Evolutionary conservation across 2,113 vertebrate species (phyloP).

Genomic region (Poeciliopsis turrubarensis): DNA sequence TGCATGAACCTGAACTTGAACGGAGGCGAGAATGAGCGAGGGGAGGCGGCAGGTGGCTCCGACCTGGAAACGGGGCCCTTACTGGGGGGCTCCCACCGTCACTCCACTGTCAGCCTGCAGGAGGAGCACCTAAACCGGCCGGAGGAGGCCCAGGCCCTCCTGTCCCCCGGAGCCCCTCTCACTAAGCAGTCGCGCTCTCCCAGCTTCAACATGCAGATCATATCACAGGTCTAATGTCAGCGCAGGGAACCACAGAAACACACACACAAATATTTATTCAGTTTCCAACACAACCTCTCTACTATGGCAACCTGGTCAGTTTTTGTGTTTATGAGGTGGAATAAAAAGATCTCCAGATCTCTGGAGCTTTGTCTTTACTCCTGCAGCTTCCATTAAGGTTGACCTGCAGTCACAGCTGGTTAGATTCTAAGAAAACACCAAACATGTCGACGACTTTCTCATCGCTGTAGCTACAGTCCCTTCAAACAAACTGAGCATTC

Average conservation of each 20-base stretch:
- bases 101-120: constrained; percentile 94
- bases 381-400: constrained; percentile 41
- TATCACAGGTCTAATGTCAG: constrained; percentile 92
- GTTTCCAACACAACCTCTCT: constrained; percentile 25
- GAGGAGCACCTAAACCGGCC: constrained; percentile 90
- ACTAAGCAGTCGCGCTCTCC: constrained; percentile 97
- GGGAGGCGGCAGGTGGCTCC: constrained; percentile 74
- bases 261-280: constrained; percentile 26
- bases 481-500: constrained; percentile 74
- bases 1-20: constrained; percentile 90
- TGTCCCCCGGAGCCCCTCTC: constrained; percentile 88
- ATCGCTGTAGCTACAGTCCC: constrained; percentile 37
- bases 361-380: constrained; percentile 29
- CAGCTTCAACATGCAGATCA: constrained; percentile 99
- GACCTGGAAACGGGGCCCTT: constrained; percentile 80
- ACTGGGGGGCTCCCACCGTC: constrained; percentile 84
- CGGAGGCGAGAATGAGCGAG: constrained; percentile 79
- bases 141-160: constrained; percentile 85
- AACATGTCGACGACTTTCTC: constrained; percentile 14
- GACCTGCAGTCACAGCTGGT: constrained; percentile 29
- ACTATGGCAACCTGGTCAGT: constrained; percentile 13
- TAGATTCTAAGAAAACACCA: constrained; percentile 19
- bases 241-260: constrained; percentile 27
- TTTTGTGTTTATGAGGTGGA: background rate
- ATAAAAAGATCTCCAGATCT: constrained; percentile 27